These are phyloP conservation scores for Arrhopalites spinosus DNA, from an alignment of 2,888 invertebrate species.

Conservation along the genomic window DNA sequence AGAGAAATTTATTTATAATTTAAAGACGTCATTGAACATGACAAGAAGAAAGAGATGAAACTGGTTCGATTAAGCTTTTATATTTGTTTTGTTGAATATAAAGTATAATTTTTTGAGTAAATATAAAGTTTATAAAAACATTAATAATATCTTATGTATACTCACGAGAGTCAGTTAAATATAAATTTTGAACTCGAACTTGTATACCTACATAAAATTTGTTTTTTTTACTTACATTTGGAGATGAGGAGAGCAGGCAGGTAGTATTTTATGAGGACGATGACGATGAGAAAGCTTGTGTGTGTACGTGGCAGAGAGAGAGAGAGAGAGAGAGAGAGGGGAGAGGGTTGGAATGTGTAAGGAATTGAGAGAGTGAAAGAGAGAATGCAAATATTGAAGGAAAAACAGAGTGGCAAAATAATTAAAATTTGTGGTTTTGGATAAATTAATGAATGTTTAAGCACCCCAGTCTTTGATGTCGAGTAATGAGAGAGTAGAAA, in stretches of 20 bases:
- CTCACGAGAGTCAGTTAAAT: no score
- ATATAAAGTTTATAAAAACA: no score
- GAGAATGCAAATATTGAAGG: slow-evolving; percentile 42
- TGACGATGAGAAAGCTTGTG: background rate
- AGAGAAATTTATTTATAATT: background rate
- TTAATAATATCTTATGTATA: no score
- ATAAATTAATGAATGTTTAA: slow-evolving; percentile 54
- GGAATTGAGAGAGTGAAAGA: slow-evolving; percentile 29
- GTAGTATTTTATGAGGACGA: background rate
- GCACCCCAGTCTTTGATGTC: slow-evolving; percentile 39
- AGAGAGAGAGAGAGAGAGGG: background rate
- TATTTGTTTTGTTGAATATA: no score
- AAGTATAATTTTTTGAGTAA: no score
- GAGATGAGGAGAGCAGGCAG: no score
- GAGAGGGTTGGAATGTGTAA: background rate
- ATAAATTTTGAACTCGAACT: no score
- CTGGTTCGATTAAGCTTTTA: no score
- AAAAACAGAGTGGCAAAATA: slow-evolving; percentile 45
- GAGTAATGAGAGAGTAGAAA: slow-evolving; percentile 43
- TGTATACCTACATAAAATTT: no score
- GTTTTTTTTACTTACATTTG: no score
- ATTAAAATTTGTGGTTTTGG: slow-evolving; percentile 56
- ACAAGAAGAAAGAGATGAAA: no score
- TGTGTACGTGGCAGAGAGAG: background rate
- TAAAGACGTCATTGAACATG: background rate